phyloP scores from a whole-genome alignment of 1,140 invertebrate species.

The Oreohelix idahoensis region DNA sequence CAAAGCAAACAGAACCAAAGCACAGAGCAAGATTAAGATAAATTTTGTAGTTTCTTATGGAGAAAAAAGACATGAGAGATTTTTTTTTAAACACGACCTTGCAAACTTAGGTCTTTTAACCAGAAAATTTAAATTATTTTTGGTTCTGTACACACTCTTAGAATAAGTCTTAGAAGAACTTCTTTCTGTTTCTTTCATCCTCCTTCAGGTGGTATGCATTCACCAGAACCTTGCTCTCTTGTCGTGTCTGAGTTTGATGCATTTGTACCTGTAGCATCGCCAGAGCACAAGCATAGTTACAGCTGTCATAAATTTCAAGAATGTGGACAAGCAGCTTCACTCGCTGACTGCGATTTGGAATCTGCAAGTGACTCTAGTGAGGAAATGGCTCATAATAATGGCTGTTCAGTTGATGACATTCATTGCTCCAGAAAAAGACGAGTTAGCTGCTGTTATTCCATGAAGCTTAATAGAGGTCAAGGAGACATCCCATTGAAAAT shows the following conservation, averaged over 20 bases:
- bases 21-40: neutral
- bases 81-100: neutral
- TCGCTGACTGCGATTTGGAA: neutral
- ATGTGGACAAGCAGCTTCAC: neutral
- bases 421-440: neutral
- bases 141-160: neutral
- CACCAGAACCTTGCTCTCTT: conserved; percentile 20
- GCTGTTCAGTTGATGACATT: neutral
- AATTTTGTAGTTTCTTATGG: too few relatives aligned
- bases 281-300: neutral
- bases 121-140: neutral
- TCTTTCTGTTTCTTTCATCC: conserved; percentile 25
- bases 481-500: neutral
- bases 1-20: neutral
- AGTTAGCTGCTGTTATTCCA: neutral
- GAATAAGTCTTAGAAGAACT: conserved; percentile 4
- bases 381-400: neutral
- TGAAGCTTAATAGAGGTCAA: neutral
- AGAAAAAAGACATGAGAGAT: neutral
- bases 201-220: conserved; percentile 36
- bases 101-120: neutral
- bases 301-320: neutral
- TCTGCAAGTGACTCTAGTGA: neutral
- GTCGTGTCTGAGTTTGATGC: conserved; percentile 29
- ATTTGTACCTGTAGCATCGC: neutral